These are phyloP conservation scores for Henicopernis longicauda DNA, from an alignment of 2,113 vertebrate species.

Conservation along the genomic window DNA sequence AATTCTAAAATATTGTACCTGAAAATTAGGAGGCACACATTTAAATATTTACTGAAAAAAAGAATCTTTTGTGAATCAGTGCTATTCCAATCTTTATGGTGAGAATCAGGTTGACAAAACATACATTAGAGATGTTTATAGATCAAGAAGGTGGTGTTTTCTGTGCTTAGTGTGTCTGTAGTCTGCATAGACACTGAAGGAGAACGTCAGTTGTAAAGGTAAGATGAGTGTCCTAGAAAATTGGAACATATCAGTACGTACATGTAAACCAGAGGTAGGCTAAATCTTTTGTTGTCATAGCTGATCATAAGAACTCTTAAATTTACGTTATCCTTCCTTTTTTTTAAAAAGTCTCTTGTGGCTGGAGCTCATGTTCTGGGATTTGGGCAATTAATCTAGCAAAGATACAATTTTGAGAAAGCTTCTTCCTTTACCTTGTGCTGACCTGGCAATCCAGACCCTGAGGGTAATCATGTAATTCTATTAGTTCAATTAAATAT, in stretches of 20 bases:
- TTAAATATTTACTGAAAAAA: not conserved
- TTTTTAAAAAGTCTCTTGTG: not conserved
- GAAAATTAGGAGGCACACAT: not conserved
- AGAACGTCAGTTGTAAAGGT: not conserved
- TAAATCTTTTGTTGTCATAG: not conserved
- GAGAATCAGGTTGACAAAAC: not conserved
- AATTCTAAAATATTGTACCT: not conserved
- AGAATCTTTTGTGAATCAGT: not conserved
- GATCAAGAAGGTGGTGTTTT: not conserved
- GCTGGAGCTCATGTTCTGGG: not conserved
- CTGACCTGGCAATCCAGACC: not conserved
- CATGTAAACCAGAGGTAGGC: not conserved
- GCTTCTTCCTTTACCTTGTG: not conserved
- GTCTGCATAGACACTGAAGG: not conserved
- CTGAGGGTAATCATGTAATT: not conserved
- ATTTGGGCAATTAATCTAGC: not conserved
- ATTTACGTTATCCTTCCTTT: not conserved
- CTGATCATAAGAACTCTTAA: not conserved
- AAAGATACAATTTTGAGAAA: not conserved
- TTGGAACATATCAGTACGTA: not conserved
- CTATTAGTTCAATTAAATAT: not conserved
- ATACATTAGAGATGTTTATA: no score
- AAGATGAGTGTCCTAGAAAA: not conserved
- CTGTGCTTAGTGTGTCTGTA: not conserved
- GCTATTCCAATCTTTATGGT: not conserved